phyloP scores from a whole-genome alignment of 1,140 invertebrate species.

The Semibalanus balanoides region DNA sequence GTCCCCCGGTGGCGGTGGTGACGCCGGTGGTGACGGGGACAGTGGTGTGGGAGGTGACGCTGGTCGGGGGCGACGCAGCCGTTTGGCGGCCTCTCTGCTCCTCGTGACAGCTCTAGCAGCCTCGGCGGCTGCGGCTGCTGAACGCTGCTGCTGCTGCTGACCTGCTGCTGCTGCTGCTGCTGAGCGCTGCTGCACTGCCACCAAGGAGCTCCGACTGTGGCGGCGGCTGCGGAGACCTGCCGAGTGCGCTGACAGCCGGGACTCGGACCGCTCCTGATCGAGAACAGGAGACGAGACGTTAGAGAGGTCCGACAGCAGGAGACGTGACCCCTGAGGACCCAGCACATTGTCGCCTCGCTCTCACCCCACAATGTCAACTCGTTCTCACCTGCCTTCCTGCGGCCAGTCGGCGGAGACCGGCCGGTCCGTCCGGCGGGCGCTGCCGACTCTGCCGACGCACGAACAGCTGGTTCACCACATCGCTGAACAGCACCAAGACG shows the following conservation, averaged over 20 bases:
- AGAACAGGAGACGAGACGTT: too few relatives aligned
- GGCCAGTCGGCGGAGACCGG: too few relatives aligned
- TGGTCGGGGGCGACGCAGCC: too few relatives aligned
- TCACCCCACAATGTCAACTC: neutral
- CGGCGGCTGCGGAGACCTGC: neutral
- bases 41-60: neutral
- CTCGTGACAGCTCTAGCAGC: neutral
- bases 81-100: neutral
- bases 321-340: neutral
- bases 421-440: neutral
- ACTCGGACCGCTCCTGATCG: neutral
- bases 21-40: too few relatives aligned
- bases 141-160: too few relatives aligned
- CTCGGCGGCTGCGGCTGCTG: too few relatives aligned
- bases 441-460: neutral
- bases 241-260: neutral
- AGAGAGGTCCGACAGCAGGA: neutral
- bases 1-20: too few relatives aligned
- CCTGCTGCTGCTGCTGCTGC: too few relatives aligned
- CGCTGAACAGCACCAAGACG: neutral
- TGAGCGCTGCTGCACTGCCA: too few relatives aligned
- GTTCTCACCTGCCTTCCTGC: neutral
- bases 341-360: neutral
- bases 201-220: neutral
- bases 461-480: neutral